These are phyloP conservation scores for Lacerta agilis DNA, from an alignment of 2,797 vertebrate genomes.

Conservation along the genomic window DNA sequence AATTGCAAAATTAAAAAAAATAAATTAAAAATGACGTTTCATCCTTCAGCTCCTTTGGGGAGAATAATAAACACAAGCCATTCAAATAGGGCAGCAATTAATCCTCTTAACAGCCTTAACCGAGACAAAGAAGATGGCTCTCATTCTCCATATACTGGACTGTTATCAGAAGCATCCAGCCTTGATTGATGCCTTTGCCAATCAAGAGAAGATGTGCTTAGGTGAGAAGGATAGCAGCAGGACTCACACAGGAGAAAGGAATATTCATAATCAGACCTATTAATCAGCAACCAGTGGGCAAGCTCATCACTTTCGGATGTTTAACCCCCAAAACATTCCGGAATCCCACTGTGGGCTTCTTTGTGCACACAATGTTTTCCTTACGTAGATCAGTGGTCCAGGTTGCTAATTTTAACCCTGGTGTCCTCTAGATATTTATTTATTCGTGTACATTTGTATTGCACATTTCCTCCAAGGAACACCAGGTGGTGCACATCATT, in stretches of 20 bases:
- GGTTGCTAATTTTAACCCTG: not conserved
- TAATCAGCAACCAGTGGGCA: not conserved
- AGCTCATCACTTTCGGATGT: not conserved
- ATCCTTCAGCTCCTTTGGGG: not conserved
- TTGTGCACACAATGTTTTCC: not conserved
- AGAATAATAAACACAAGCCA: not conserved
- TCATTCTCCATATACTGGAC: not conserved
- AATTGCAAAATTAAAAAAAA: not conserved
- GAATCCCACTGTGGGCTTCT: not conserved
- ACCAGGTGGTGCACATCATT: too few relatives aligned
- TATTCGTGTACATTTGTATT: too few relatives aligned
- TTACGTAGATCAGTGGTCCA: not conserved
- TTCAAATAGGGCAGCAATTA: conserved; percentile 35
- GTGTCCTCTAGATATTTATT: too few relatives aligned
- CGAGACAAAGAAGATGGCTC: not conserved
- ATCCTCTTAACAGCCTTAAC: not conserved
- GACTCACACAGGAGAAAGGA: not conserved
- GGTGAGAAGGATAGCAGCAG: not conserved
- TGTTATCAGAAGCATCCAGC: not conserved
- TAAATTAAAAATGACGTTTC: not conserved
- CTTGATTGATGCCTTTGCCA: not conserved
- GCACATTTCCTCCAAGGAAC: too few relatives aligned
- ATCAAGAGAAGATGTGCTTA: not conserved
- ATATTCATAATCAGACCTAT: not conserved
- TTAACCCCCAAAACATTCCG: fast-evolving